Percentiles rank a stretch among this genome's conserved stretches.
Conservation (phyloP, 2,113 vertebrate genomes). For the Tragelaphus scriptus region DNA sequence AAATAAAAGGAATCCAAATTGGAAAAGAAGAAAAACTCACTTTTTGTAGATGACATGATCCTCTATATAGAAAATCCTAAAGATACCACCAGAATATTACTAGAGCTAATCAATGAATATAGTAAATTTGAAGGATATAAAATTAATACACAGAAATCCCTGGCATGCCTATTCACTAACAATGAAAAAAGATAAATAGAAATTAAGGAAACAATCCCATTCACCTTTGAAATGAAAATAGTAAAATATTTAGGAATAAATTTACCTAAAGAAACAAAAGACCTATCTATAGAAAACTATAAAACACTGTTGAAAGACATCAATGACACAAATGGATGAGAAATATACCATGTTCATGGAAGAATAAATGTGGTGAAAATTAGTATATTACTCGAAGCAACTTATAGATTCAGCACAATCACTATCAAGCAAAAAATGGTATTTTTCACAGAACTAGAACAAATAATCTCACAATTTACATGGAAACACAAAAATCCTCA, state of each 20-base stretch:
- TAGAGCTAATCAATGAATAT: background rate
- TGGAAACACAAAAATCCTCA: background rate
- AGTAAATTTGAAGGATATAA: background rate
- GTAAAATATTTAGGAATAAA: background rate
- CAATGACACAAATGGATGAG: background rate
- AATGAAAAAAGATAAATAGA: background rate
- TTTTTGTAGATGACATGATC: background rate
- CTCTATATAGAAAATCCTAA: background rate
- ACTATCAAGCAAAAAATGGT: background rate
- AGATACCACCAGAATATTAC: background rate
- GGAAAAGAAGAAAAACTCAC: background rate
- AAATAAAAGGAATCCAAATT: background rate
- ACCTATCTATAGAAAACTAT: background rate
- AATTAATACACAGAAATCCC: background rate
- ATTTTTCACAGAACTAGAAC: background rate
- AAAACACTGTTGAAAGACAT: background rate
- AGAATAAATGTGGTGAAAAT: background rate
- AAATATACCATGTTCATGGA: rapidly evolving
- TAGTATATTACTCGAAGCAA: background rate
- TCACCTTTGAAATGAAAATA: background rate
- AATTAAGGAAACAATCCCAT: background rate
- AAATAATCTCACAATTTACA: background rate
- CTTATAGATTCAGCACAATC: background rate
- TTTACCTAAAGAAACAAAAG: background rate
- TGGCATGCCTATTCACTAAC: background rate